These are phyloP conservation scores for Argynnis bischoffii DNA, from an alignment of 2,888 invertebrate genomes.

Conservation along the genomic window DNA sequence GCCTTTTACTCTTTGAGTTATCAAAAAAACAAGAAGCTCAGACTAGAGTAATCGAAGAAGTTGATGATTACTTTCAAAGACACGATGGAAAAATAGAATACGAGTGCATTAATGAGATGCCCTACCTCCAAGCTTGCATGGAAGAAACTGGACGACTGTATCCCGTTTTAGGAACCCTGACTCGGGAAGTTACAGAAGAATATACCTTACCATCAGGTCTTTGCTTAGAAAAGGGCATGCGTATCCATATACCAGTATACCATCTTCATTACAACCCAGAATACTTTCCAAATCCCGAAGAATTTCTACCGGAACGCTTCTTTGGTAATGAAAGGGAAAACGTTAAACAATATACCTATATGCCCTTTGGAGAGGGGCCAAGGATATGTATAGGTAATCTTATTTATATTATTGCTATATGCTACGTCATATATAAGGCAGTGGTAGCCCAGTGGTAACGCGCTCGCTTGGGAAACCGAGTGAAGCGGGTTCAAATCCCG, in stretches of 20 bases:
- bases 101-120: slow-evolving; percentile 53
- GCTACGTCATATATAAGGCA: too few relatives aligned
- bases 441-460: too few relatives aligned
- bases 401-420: background rate
- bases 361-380: too few relatives aligned
- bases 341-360: too few relatives aligned
- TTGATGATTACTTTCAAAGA: slow-evolving; percentile 47
- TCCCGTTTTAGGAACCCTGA: slow-evolving; percentile 53
- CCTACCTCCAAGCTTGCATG: slow-evolving; percentile 54
- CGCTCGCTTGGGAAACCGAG: too few relatives aligned
- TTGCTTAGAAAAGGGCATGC: slow-evolving; percentile 52
- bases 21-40: slow-evolving; percentile 48
- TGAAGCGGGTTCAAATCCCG: too few relatives aligned
- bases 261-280: slow-evolving; percentile 57
- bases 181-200: slow-evolving; percentile 55
- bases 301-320: too few relatives aligned
- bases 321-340: too few relatives aligned
- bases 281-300: slow-evolving; percentile 57
- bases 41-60: slow-evolving; percentile 46
- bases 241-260: slow-evolving; percentile 59
- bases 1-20: slow-evolving; percentile 51
- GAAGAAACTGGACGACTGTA: slow-evolving; percentile 56
- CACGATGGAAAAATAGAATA: slow-evolving; percentile 45
- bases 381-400: slow-evolving; percentile 41
- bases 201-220: slow-evolving; percentile 56